phyloP scores from a whole-genome alignment of 92 coral and sea anemone genomes.

The Anthopleura xanthogrammica region DNA sequence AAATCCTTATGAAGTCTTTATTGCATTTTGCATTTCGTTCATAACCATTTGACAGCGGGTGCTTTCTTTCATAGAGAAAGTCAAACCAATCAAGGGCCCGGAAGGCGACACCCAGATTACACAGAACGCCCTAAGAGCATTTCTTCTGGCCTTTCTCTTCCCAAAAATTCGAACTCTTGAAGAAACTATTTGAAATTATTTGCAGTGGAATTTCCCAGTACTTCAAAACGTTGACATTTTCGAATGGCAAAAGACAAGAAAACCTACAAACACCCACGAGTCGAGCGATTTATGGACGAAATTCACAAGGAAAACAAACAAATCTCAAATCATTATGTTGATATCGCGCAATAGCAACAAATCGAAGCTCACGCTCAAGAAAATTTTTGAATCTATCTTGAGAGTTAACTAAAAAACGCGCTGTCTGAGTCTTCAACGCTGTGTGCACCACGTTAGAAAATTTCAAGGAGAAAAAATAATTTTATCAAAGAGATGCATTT shows the following conservation, averaged over 20 bases:
- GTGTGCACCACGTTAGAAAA: neutral
- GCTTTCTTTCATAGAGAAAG: slow-evolving; percentile 26
- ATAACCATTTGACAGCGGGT: slow-evolving; percentile 48
- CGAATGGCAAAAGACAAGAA: neutral
- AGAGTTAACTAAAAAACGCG: neutral
- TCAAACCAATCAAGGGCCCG: slow-evolving; percentile 25
- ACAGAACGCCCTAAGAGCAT: slow-evolving; percentile 12
- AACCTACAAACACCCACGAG: slow-evolving; percentile 25
- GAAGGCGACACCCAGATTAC: slow-evolving; percentile 38
- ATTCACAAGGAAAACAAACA: slow-evolving; percentile 29
- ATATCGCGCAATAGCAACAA: slow-evolving; percentile 12
- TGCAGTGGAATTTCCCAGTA: neutral
- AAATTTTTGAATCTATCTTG: neutral
- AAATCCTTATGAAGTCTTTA: slow-evolving; percentile 41
- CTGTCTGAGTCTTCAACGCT: neutral
- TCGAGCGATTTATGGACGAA: slow-evolving; percentile 3
- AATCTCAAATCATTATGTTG: slow-evolving; percentile 2
- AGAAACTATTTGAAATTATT: slow-evolving; percentile 12
- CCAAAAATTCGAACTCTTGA: neutral
- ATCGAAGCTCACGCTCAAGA: neutral
- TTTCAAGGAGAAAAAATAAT: neutral
- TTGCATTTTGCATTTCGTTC: slow-evolving; percentile 23
- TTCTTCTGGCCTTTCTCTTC: slow-evolving; percentile 9
- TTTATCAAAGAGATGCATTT: neutral
- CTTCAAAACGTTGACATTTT: slow-evolving; percentile 12